Base-by-base conservation (phyloP, 2,797 vertebrate genomes). In the Brachymystax lenok region DNA sequence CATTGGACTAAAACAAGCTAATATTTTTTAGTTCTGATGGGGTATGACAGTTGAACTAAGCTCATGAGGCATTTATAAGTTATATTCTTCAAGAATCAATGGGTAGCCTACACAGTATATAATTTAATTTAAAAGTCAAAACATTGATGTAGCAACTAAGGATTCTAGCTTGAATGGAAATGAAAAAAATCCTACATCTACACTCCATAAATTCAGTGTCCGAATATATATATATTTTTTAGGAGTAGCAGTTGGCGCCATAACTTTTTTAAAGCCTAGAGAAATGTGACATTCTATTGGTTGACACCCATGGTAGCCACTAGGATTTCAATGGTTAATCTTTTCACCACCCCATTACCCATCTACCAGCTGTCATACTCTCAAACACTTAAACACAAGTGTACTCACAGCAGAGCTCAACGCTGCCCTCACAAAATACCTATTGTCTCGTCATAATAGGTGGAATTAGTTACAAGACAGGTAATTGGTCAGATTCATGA, bases 291-390 rank as follows among this genome's bases (percentile, higher is more conserved):
- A 71, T 52, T 71, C 69, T 33, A 73, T 73, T 56, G 27, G 28
- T 59, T 27, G 52, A 73, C 27, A 73, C 52, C 52, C 52, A 13
- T 51, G 50, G 40, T 64, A 40, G 24, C 33, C 27, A 27, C 69
- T 71, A 17, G 40, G 27, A 30, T 72, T 77, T 66, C 59, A 77
- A 71, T 27, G 69, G 69, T 77, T 33, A 14, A 64, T 63, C 12
- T 46, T 19, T 27, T 70, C 51, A 70, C 54, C 56, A 40, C 52
- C 30, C 75, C 64, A 72, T 72, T 72, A 72, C 50, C 75, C 56
- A 30, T 66, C 69, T 52, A 8, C 35, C 56, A 50, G 35, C 69
- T 72, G 59, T 52, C 56, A 52, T 27, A n/a, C 40, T 64, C 69
- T 30, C 10, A 27, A 74, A 70, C 6, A n/a, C 19, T 56, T 35